Percentiles rank a stretch among this genome's conserved stretches.
Conservation (phyloP, 2,113 vertebrate genomes). For the Prochilodus magdalenae region DNA sequence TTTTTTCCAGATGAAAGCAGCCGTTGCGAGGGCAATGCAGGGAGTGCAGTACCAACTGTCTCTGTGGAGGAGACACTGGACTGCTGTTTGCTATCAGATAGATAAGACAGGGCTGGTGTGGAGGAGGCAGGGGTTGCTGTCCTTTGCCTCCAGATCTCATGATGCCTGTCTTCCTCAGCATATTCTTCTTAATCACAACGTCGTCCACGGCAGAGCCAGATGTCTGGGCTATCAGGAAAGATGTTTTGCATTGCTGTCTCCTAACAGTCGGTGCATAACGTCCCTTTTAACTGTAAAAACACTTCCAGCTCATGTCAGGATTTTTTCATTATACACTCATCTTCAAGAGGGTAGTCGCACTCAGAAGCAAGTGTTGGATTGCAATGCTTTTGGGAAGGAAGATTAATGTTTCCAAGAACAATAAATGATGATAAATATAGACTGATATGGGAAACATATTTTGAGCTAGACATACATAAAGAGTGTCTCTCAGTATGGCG, state of each 20-base stretch:
- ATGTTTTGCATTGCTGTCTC: neutral
- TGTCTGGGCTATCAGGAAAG: neutral
- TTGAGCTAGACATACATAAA: too few relatives aligned
- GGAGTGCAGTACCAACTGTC: neutral
- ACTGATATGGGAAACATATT: too few relatives aligned
- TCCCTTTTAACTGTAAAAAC: too few relatives aligned
- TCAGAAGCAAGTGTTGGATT: too few relatives aligned
- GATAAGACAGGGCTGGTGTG: constrained; percentile 7
- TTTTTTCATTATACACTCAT: too few relatives aligned
- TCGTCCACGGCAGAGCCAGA: neutral
- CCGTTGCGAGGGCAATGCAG: neutral
- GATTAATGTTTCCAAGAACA: too few relatives aligned
- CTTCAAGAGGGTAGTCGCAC: too few relatives aligned
- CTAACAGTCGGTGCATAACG: neutral
- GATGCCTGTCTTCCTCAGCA: neutral
- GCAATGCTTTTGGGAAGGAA: too few relatives aligned
- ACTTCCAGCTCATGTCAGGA: too few relatives aligned
- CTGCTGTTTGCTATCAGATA: neutral
- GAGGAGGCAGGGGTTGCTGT: neutral
- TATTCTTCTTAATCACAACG: neutral
- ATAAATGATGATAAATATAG: too few relatives aligned
- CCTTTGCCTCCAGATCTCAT: neutral
- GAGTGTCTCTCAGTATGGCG: too few relatives aligned
- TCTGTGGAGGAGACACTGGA: constrained; percentile 9
- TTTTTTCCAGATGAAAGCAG: neutral